Conservation (phyloP, 1,140 invertebrate species). For the Temnothorax curvispinosus region DNA sequence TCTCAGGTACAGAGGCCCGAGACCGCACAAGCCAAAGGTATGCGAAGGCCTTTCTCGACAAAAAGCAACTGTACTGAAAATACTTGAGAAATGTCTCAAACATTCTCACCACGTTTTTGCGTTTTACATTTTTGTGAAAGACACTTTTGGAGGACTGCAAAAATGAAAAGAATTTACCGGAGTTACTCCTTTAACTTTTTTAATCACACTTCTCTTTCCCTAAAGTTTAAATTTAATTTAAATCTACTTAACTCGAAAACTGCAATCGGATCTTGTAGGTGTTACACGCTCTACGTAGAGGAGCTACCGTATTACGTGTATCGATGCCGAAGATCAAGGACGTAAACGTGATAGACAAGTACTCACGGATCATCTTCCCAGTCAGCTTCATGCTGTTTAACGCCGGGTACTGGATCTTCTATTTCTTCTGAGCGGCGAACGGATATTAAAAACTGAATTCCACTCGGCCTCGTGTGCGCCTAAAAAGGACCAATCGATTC, state of each 20-base stretch:
- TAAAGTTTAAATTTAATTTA: neutral
- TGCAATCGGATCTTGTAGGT: conserved; percentile 84
- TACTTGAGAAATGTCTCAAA: neutral
- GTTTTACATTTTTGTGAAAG: neutral
- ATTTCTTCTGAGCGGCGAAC: conserved; percentile 87
- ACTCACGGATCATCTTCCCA: conserved; percentile 97
- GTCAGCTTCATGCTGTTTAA: conserved; percentile 98
- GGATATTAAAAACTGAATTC: neutral
- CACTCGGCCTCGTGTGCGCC: neutral
- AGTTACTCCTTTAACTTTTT: neutral
- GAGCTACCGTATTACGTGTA: conserved; percentile 91
- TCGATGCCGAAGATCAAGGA: conserved; percentile 98
- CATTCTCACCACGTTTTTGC: neutral
- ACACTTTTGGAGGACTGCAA: neutral
- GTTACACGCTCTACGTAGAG: conserved; percentile 91
- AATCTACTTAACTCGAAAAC: neutral
- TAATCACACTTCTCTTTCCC: neutral
- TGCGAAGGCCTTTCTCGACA: conserved; percentile 2
- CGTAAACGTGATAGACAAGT: conserved; percentile 99
- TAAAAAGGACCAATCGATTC: conserved; percentile 60
- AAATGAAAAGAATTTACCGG: neutral
- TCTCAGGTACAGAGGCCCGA: conserved; percentile 87
- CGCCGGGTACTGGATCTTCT: conserved; percentile 97
- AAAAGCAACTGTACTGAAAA: neutral
- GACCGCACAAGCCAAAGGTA: conserved; percentile 85